Percentiles rank a stretch among this genome's conserved stretches.
Evolutionary conservation across 2,797 vertebrate genomes (phyloP).

Genomic region (Psittacula echo): DNA sequence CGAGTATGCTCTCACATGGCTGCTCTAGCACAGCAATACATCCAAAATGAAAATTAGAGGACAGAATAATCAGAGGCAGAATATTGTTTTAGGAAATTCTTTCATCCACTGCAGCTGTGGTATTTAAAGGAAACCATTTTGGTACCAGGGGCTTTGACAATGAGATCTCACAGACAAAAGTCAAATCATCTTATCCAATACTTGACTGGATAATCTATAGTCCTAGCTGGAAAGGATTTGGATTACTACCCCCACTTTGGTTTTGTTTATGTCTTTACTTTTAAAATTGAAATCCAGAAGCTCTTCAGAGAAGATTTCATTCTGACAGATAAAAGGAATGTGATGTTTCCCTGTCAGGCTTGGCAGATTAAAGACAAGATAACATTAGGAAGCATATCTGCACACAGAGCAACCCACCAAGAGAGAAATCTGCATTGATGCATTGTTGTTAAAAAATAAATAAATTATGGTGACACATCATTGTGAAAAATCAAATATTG

Average conservation of each 20-base stretch:
- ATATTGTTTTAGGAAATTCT: background rate
- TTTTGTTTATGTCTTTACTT: constrained; percentile 51
- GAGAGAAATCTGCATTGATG: constrained; percentile 10
- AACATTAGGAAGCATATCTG: constrained; percentile 17
- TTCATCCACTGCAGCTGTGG: background rate
- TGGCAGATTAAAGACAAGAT: background rate
- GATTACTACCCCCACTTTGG: background rate
- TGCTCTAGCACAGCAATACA: background rate
- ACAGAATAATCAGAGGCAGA: constrained; percentile 1
- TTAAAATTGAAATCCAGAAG: constrained; percentile 49
- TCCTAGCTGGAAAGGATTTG: background rate
- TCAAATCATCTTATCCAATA: background rate
- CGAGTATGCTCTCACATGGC: background rate
- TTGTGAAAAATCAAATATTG: constrained; percentile 27
- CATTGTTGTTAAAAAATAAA: background rate
- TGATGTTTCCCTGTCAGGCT: background rate
- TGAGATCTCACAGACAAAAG: background rate
- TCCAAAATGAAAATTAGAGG: background rate
- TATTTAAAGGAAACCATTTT: background rate
- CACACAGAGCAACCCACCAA: background rate
- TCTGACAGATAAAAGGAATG: constrained; percentile 38
- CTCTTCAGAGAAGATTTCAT: constrained; percentile 27
- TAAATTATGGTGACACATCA: background rate
- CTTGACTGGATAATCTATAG: background rate
- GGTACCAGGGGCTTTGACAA: background rate